These are phyloP conservation scores for Tupiocoris notatus DNA, from an alignment of 2,888 invertebrate species.

Conservation along the genomic window DNA sequence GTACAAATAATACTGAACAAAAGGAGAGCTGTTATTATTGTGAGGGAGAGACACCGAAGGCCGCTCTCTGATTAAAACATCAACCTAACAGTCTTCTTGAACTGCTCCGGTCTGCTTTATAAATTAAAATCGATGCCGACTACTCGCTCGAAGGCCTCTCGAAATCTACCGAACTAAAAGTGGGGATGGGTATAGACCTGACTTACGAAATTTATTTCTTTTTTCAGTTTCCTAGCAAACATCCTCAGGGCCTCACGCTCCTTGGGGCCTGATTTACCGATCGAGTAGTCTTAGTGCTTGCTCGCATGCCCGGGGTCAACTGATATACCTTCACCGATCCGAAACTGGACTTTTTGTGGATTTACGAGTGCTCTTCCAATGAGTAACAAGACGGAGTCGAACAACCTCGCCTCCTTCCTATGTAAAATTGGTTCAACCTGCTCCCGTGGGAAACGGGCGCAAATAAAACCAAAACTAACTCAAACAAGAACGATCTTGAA, in stretches of 20 bases:
- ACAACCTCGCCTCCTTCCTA: background rate
- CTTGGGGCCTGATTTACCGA: constrained; percentile 37
- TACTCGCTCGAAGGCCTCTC: background rate
- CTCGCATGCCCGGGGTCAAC: constrained; percentile 36
- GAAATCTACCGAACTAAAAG: background rate
- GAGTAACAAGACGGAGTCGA: constrained; percentile 29
- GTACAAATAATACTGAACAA: no score
- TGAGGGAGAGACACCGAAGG: no score
- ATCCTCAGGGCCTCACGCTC: constrained; percentile 37
- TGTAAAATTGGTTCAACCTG: constrained; percentile 36
- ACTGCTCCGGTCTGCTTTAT: background rate
- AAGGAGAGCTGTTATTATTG: no score
- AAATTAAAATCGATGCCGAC: background rate
- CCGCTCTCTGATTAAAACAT: background rate
- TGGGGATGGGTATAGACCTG: background rate
- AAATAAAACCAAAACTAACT: background rate
- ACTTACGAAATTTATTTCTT: constrained; percentile 34
- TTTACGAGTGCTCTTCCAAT: constrained; percentile 11
- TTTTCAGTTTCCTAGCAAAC: constrained; percentile 36
- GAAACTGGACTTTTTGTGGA: constrained; percentile 19
- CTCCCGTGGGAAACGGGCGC: constrained; percentile 7
- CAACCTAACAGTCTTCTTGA: background rate
- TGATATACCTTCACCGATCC: constrained; percentile 22
- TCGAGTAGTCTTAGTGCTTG: constrained; percentile 37
- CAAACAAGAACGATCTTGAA: background rate